Percentiles rank a stretch among this genome's conserved stretches.
phyloP scores from a whole-genome alignment of 2,797 vertebrate species.

The Coccyzus lansbergi region DNA sequence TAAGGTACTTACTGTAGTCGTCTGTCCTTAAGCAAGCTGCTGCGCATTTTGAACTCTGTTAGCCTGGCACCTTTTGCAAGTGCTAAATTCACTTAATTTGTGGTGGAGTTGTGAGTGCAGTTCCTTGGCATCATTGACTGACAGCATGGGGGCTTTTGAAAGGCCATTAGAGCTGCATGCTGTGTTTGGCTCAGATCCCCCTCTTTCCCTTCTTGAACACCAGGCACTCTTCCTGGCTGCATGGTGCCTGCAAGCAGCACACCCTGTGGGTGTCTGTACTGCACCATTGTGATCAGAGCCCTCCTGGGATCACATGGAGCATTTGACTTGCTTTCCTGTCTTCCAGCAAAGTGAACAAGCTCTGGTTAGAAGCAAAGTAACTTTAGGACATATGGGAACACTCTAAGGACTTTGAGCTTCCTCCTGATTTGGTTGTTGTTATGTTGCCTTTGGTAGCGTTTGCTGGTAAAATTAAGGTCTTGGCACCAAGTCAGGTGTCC shows the following conservation, averaged over 20 bases:
- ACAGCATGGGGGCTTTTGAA: neutral
- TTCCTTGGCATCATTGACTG: neutral
- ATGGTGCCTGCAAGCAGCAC: neutral
- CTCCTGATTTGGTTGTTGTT: neutral
- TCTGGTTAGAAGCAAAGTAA: neutral
- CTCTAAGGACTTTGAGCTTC: neutral
- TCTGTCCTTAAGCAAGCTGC: neutral
- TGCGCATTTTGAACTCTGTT: neutral
- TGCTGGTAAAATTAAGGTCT: neutral
- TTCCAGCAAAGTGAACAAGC: neutral
- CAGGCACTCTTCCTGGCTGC: neutral
- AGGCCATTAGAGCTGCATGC: neutral
- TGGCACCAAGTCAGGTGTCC: neutral
- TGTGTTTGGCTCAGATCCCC: accelerated
- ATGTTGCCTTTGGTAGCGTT: neutral
- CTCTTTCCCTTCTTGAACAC: neutral
- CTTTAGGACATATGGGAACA: neutral
- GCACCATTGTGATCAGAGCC: accelerated
- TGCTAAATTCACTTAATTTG: neutral
- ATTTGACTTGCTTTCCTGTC: neutral
- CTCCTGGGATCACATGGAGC: neutral
- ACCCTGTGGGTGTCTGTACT: accelerated
- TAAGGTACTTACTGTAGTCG: neutral
- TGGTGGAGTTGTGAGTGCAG: neutral
- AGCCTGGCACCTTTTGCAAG: neutral